A percentile compares a stretch with the other conserved stretches of the same genome.
phyloP scores from a whole-genome alignment of 2,888 invertebrate genomes.

The Antheraea assamensis region DNA sequence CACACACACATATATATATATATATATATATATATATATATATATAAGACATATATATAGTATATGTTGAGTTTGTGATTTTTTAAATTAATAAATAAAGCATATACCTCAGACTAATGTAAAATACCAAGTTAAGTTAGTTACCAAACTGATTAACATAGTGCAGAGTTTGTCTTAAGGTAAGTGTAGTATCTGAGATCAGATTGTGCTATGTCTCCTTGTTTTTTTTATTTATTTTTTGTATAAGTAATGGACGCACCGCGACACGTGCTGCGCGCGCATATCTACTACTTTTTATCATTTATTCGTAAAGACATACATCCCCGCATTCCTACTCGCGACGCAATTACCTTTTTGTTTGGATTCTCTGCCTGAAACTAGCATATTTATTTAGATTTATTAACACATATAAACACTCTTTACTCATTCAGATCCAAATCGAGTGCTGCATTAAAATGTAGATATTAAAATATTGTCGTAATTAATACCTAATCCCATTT shows the following conservation, averaged over 20 bases:
- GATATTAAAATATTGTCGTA: too few species aligned
- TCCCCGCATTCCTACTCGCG: neutral
- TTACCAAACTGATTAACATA: neutral
- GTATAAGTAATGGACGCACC: neutral
- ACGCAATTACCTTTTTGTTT: neutral
- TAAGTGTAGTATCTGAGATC: neutral
- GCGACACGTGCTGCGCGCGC: slow-evolving; percentile 2
- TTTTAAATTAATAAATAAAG: neutral
- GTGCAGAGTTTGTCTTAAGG: neutral
- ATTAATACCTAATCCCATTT: too few species aligned
- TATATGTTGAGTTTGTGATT: too few species aligned
- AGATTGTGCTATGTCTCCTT: neutral
- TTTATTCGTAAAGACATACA: neutral
- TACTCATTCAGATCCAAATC: neutral
- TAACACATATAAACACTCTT: neutral
- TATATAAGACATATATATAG: too few species aligned
- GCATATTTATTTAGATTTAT: neutral
- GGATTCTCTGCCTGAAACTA: neutral
- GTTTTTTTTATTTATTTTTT: slow-evolving; percentile 1
- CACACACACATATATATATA: too few species aligned
- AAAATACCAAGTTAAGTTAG: too few species aligned
- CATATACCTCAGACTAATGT: neutral
- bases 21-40: too few species aligned
- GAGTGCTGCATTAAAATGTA: neutral
- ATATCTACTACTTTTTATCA: neutral